A percentile compares a stretch with the other conserved stretches of the same genome.
These are phyloP conservation scores for Pogonomyrmex barbatus DNA, from an alignment of 1,140 invertebrate species.

Conservation along the genomic window DNA sequence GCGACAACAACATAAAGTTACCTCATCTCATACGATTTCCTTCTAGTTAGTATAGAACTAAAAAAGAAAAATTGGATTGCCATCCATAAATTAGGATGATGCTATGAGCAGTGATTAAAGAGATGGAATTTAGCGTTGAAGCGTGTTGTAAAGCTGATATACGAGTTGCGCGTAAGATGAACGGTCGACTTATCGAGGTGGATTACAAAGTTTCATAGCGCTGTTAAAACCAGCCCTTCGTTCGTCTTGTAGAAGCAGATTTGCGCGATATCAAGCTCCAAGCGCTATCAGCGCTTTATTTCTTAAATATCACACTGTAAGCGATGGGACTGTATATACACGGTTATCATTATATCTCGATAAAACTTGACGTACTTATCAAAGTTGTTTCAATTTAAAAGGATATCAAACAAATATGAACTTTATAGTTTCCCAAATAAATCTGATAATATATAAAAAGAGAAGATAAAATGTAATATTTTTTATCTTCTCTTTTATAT, in stretches of 20 bases:
- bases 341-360: too few species aligned
- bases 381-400: not conserved
- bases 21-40: not conserved
- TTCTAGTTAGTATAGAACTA: not conserved
- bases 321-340: not conserved
- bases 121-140: not conserved
- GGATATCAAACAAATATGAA: not conserved
- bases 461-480: not conserved
- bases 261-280: not conserved
- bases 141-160: slow-evolving; percentile 22
- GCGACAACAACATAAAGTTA: not conserved
- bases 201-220: slow-evolving; percentile 18
- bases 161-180: not conserved
- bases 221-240: not conserved
- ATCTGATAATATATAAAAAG: too few species aligned
- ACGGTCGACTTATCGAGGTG: slow-evolving; percentile 13
- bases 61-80: not conserved
- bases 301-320: slow-evolving; percentile 18
- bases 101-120: slow-evolving; percentile 8
- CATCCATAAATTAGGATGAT: not conserved
- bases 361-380: slow-evolving; percentile 1
- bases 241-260: not conserved
- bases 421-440: not conserved
- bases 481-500: not conserved
- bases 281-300: not conserved